Evolutionary conservation across 2,888 invertebrate genomes (phyloP), one percentile per base, ranked within the genome.

Genomic region (Barypeithes pellucidus): DNA sequence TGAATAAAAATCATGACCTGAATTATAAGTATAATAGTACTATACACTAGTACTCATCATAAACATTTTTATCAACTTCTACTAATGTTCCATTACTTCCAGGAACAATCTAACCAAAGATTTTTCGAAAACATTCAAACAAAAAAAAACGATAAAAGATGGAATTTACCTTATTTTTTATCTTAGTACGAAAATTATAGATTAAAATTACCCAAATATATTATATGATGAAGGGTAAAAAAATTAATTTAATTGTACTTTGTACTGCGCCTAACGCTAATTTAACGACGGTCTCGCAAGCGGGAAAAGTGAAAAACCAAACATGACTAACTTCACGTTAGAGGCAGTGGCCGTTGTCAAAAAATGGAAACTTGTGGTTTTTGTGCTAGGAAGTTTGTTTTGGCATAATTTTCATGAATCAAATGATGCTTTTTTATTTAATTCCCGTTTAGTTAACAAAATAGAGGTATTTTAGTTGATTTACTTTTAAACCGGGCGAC

Each of bases 301-400:
- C 50, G 65, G 52, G 47, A 63, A 65, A 52, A 50, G 20, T 36
- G 33, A 14, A 18, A 45, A 24, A 20, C 5, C 11, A 62, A 39
- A 39, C 3, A 39, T 22, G 9, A 29, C 57, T 67, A 67, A 45
- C 59, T 45, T 67, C 45, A 59, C n/a, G n/a, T 41, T 18, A 57
- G 24, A 29, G 16, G 45, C 45, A 43, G 66, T 43, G 14, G 57
- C 43, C 20, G 52, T 45, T 67, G 57, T 67, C 57, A 65, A 57
- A 67, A 20, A 29, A 57, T 43, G 24, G 39, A 22, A 57, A 33
- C 29, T 67, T 57, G 57, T 57, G 57, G 11, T 63, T 63, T 61
- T 61, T 61, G 61, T 57, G 67, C n/a, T 67, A 33, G 22, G 14
- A 59, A 57, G 59, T 59, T 67, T 67, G 57, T 67, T 67, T 67